phyloP scores from a whole-genome alignment of 2,797 vertebrate species.

The Coendou prehensilis region DNA sequence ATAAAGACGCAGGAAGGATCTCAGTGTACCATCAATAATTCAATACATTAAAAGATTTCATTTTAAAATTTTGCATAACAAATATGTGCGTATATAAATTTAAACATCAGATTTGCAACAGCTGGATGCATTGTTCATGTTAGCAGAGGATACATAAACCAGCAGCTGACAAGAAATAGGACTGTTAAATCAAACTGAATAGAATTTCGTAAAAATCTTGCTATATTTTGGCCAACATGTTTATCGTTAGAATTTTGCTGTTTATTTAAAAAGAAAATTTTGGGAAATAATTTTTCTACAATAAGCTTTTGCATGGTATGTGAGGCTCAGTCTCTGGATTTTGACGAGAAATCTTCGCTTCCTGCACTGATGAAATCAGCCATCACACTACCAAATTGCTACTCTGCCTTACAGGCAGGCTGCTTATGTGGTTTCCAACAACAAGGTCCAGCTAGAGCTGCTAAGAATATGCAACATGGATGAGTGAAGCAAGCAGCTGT shows the following conservation, averaged over 20 bases:
- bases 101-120: background rate
- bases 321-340: background rate
- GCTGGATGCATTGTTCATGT: background rate
- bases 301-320: background rate
- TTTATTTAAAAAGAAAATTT: background rate
- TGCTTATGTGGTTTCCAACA: background rate
- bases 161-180: background rate
- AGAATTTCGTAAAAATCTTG: background rate
- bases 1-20: background rate
- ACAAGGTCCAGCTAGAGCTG: fast-evolving
- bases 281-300: background rate
- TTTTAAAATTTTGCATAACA: background rate
- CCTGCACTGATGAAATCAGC: background rate
- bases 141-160: background rate
- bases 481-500: background rate
- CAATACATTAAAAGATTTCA: background rate
- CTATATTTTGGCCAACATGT: background rate
- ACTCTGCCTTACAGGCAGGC: background rate
- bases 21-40: background rate
- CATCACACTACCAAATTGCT: background rate
- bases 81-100: background rate
- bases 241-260: background rate
- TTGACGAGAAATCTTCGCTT: background rate
- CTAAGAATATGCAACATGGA: background rate
- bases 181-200: background rate